Conservation (phyloP, 2,113 vertebrate species). For the Lagopus leucura region DNA sequence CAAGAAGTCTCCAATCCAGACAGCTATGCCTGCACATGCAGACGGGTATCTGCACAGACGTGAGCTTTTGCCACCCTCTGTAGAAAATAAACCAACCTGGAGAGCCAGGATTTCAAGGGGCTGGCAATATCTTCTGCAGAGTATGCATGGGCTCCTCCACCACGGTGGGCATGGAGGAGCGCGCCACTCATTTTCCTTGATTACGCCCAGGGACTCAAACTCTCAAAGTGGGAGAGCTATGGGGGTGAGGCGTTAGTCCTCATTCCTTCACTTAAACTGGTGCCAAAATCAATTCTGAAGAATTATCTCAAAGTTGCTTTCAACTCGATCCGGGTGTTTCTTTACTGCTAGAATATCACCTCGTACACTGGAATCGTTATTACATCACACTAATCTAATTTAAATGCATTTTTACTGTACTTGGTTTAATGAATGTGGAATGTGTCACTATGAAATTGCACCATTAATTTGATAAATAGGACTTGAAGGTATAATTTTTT, state of each 20-base stretch:
- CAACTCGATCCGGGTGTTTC: slow-evolving; percentile 73
- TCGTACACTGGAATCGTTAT: slow-evolving; percentile 78
- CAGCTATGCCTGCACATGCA: rapidly evolving
- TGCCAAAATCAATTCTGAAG: slow-evolving; percentile 77
- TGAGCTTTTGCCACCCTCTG: neutral
- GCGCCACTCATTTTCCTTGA: neutral
- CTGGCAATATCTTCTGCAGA: neutral
- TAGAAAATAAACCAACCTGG: neutral
- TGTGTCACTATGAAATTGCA: slow-evolving; percentile 89
- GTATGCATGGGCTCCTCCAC: neutral
- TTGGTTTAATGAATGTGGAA: slow-evolving; percentile 89
- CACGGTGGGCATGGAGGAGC: neutral
- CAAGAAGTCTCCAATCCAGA: neutral
- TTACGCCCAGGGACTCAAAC: neutral
- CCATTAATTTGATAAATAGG: slow-evolving; percentile 91
- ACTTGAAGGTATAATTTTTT: slow-evolving; percentile 91
- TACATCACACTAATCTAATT: slow-evolving; percentile 90
- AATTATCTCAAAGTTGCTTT: slow-evolving; percentile 77
- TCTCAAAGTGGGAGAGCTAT: neutral
- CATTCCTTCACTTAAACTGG: slow-evolving; percentile 51
- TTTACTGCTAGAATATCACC: slow-evolving; percentile 77
- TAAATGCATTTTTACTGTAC: slow-evolving; percentile 88
- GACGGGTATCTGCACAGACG: rapidly evolving
- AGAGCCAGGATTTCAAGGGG: neutral
- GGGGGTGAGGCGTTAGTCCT: neutral